Evolutionary conservation across 2,888 invertebrate species (phyloP).

Genomic region (Heliconius ismenius): DNA sequence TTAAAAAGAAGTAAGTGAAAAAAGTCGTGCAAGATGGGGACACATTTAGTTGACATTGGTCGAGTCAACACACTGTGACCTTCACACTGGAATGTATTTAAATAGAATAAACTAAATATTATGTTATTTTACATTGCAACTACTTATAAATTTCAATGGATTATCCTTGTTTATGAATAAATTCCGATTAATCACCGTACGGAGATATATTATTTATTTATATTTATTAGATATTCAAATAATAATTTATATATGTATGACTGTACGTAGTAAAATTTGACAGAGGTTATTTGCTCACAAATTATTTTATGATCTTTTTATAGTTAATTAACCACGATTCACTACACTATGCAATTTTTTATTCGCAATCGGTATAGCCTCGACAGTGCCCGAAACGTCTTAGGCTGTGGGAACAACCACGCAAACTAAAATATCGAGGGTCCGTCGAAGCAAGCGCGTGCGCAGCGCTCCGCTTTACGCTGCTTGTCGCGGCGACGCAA

Average conservation of each 20-base stretch:
- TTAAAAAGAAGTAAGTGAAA: constrained; percentile 13
- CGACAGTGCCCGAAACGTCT: constrained; percentile 43
- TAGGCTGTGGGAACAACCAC: constrained; percentile 57
- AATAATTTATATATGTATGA: not conserved
- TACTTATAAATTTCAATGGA: constrained; percentile 25
- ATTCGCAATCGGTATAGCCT: constrained; percentile 14
- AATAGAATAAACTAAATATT: constrained; percentile 42
- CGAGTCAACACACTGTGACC: constrained; percentile 49
- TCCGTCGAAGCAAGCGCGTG: constrained; percentile 57
- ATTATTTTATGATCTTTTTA: not conserved
- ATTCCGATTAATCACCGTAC: not conserved
- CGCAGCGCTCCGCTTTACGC: constrained; percentile 52
- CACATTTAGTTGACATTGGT: constrained; percentile 48
- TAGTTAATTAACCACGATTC: constrained; percentile 14
- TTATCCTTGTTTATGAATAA: constrained; percentile 16
- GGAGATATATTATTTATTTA: not conserved
- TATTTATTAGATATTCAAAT: not conserved
- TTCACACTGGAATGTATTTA: constrained; percentile 49
- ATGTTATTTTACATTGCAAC: constrained; percentile 38
- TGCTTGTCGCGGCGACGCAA: constrained; percentile 59
- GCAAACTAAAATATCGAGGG: constrained; percentile 50
- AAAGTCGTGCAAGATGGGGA: constrained; percentile 33
- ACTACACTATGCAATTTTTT: constrained; percentile 35
- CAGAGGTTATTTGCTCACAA: not conserved
- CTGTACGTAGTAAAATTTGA: not conserved